Conservation (phyloP, 2,113 vertebrate species). For the Aspidoscelis tigris region DNA sequence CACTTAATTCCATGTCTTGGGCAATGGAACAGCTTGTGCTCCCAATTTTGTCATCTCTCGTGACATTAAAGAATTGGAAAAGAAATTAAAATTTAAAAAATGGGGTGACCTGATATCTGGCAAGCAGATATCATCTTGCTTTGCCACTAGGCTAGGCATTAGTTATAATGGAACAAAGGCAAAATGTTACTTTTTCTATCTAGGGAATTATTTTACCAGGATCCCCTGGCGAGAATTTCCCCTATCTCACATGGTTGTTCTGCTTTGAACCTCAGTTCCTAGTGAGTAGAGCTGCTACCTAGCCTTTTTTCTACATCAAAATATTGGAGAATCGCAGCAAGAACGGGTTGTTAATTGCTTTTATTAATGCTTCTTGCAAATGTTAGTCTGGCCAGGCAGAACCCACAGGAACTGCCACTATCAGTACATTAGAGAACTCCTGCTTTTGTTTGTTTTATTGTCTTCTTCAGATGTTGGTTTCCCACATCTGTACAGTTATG, state of each 20-base stretch:
- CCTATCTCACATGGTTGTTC: constrained; percentile 23
- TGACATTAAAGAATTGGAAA: background rate
- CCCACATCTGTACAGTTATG: background rate
- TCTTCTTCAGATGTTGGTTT: background rate
- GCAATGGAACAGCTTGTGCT: background rate
- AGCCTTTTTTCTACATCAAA: constrained; percentile 49
- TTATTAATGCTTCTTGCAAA: constrained; percentile 53
- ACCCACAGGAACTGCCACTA: background rate
- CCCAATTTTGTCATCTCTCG: background rate
- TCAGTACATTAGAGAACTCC: background rate
- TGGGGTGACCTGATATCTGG: background rate
- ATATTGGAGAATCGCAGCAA: constrained; percentile 45
- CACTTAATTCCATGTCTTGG: background rate
- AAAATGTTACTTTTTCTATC: background rate
- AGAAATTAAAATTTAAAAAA: background rate
- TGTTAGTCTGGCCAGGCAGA: constrained; percentile 48
- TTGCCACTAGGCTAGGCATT: background rate
- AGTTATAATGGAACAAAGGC: background rate
- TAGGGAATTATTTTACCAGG: constrained; percentile 17
- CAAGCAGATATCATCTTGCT: background rate
- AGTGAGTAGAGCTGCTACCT: constrained; percentile 42
- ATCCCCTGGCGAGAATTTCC: background rate
- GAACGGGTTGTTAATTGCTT: constrained; percentile 47
- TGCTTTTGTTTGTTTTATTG: background rate
- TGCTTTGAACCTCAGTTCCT: background rate